Percentiles rank a stretch among this genome's conserved stretches.
These are phyloP conservation scores for Calliopum simillimum DNA, from an alignment of 2,888 invertebrate species.

Conservation along the genomic window DNA sequence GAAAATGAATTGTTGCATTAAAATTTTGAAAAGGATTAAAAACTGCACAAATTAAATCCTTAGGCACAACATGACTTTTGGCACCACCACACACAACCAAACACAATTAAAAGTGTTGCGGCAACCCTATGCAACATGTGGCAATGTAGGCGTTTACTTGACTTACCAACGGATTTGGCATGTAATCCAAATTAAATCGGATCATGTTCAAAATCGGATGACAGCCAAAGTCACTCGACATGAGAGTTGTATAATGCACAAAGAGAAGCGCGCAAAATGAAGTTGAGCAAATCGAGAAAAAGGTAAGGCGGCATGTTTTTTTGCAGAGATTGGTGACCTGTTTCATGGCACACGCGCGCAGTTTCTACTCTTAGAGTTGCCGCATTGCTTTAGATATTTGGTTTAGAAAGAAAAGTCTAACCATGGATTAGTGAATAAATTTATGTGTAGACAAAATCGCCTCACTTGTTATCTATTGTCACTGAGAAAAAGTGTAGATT, in stretches of 20 bases:
- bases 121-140: slow-evolving; percentile 29
- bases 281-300: not conserved
- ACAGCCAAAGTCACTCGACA: slow-evolving; percentile 29
- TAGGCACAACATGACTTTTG: slow-evolving; percentile 62
- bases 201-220: slow-evolving; percentile 45
- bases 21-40: slow-evolving; percentile 28
- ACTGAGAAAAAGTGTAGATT: too few relatives aligned
- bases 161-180: slow-evolving; percentile 62
- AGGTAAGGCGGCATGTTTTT: too few relatives aligned
- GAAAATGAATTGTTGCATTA: not conserved
- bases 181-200: slow-evolving; percentile 65
- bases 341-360: not conserved
- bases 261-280: not conserved
- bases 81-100: slow-evolving; percentile 33
- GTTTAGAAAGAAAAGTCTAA: too few relatives aligned
- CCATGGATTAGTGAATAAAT: too few relatives aligned
- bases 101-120: slow-evolving; percentile 9
- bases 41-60: slow-evolving; percentile 46
- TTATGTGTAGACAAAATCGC: too few relatives aligned
- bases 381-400: too few relatives aligned
- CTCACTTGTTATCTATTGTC: too few relatives aligned
- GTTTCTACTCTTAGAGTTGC: too few relatives aligned
- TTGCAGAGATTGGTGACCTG: not conserved
- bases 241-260: not conserved
- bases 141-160: slow-evolving; percentile 65